Conservation (phyloP, 2,113 vertebrate genomes). For the Pithys albifrons region DNA sequence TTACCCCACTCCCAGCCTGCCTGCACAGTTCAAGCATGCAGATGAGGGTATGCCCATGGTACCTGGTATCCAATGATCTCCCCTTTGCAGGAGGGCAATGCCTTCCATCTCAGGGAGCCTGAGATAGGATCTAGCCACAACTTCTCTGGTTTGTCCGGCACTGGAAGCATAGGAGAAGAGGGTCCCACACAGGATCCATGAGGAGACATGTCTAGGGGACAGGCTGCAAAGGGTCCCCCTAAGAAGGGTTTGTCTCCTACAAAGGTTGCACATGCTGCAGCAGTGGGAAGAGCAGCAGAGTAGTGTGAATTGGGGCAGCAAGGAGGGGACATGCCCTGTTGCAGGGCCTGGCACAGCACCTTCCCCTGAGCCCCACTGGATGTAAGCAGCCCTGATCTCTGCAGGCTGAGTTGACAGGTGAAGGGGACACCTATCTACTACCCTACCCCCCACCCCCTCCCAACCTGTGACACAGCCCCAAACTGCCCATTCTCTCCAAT, state of each 20-base stretch:
- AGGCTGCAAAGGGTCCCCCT: neutral
- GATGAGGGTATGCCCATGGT: accelerated
- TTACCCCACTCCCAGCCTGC: too few relatives aligned
- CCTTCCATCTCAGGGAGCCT: neutral
- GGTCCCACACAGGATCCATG: accelerated
- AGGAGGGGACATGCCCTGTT: neutral
- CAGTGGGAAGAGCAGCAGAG: neutral
- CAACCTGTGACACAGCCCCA: too few relatives aligned
- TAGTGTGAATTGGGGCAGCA: neutral
- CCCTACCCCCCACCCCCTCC: too few relatives aligned
- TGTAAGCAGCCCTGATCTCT: neutral
- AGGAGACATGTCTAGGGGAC: neutral
- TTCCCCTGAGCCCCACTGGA: neutral
- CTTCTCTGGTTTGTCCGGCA: neutral
- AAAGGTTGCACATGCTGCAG: neutral
- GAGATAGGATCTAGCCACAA: neutral
- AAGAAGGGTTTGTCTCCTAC: accelerated
- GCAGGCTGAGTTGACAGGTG: neutral
- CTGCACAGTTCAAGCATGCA: neutral
- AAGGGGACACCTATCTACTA: neutral
- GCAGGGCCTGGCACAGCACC: neutral
- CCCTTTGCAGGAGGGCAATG: neutral
- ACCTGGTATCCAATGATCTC: constrained; percentile 29
- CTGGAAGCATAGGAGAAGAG: neutral
- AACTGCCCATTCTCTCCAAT: too few relatives aligned